These are phyloP conservation scores for Glaucomys volans DNA, from an alignment of 2,113 vertebrate species.

Conservation along the genomic window DNA sequence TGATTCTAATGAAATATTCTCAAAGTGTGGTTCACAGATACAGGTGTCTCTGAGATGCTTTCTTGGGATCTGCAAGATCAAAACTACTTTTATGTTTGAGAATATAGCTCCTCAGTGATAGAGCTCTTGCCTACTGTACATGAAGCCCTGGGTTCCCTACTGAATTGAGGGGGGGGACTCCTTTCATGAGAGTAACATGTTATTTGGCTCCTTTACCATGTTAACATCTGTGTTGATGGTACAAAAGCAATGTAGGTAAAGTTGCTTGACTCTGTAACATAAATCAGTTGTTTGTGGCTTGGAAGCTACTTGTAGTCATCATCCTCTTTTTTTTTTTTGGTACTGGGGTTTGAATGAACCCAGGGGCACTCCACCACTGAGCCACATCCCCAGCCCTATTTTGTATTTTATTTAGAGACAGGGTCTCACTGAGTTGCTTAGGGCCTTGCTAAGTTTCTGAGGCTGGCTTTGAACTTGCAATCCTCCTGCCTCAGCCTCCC, in stretches of 20 bases:
- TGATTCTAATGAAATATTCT: not conserved
- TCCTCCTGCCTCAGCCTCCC: too few species aligned
- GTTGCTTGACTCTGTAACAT: not conserved
- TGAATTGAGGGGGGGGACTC: not conserved
- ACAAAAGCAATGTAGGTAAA: not conserved
- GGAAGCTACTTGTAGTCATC: not conserved
- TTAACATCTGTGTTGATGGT: not conserved
- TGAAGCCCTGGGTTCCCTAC: not conserved
- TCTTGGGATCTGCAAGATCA: not conserved
- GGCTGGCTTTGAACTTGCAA: too few species aligned
- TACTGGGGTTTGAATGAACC: too few species aligned
- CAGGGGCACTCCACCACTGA: too few species aligned
- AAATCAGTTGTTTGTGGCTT: not conserved
- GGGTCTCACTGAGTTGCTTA: too few species aligned
- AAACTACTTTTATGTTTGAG: not conserved
- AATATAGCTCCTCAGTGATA: not conserved
- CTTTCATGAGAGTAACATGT: not conserved
- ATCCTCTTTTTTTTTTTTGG: too few species aligned
- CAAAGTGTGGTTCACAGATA: not conserved
- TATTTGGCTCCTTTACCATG: not conserved
- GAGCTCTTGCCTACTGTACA: not conserved
- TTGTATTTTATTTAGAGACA: too few species aligned
- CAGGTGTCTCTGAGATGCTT: not conserved
- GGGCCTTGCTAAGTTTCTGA: too few species aligned
- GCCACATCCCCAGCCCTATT: too few species aligned